Evolutionary conservation across 1,140 invertebrate genomes (phyloP).

Genomic region (Brachionus rotundiformis): DNA sequence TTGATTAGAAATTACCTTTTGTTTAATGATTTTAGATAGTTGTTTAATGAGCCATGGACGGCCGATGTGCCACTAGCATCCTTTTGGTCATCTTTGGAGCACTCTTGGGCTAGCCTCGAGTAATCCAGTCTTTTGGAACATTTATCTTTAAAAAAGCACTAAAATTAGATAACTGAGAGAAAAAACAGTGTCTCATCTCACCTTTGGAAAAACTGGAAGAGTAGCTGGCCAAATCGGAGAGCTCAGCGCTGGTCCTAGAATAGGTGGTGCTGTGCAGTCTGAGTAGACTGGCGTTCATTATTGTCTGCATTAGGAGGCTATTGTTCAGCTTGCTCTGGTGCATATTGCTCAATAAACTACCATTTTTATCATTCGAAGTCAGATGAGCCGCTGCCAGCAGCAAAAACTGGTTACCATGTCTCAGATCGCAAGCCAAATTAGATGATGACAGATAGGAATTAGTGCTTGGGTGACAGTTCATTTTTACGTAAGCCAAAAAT

Average conservation of each 20-base stretch:
- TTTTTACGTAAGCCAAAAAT: background rate
- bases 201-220: too few relatives aligned
- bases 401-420: background rate
- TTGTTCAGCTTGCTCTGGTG: too few relatives aligned
- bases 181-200: too few relatives aligned
- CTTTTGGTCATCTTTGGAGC: background rate
- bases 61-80: background rate
- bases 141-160: background rate
- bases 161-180: too few relatives aligned
- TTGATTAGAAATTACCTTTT: background rate
- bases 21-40: background rate
- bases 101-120: slow-evolving; percentile 20
- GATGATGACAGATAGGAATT: too few relatives aligned
- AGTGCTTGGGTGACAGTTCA: background rate
- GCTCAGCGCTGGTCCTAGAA: background rate
- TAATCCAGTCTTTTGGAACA: background rate
- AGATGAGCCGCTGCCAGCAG: slow-evolving; percentile 3
- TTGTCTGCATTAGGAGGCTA: background rate
- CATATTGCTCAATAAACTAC: background rate
- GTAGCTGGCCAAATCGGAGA: too few relatives aligned
- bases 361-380: background rate
- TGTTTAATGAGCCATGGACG: background rate
- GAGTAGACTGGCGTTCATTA: slow-evolving; percentile 23
- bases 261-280: background rate
- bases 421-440: slow-evolving; percentile 21